Conservation (phyloP, 2,888 invertebrate genomes). For the Choristoneura rosaceana region DNA sequence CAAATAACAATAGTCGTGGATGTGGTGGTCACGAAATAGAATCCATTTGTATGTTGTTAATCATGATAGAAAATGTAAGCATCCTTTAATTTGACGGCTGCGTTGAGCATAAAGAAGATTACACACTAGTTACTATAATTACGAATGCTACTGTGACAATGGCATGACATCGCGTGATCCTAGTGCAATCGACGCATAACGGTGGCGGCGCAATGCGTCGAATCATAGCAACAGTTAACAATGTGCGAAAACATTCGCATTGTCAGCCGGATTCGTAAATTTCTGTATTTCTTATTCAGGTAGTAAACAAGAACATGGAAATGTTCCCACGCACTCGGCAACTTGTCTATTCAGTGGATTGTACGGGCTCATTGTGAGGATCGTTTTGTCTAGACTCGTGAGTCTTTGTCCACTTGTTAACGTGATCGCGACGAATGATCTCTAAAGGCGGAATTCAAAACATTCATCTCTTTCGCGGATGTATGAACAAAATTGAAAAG, state of each 20-base stretch:
- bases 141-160: constrained; percentile 3
- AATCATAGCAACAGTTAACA: constrained; percentile 46
- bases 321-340: constrained; percentile 69
- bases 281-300: constrained; percentile 58
- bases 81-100: too few relatives aligned
- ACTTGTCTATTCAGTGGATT: constrained; percentile 62
- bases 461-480: constrained; percentile 54
- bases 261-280: constrained; percentile 61
- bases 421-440: constrained; percentile 56
- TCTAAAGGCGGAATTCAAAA: constrained; percentile 58
- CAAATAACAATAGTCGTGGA: too few relatives aligned
- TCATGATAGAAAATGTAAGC: too few relatives aligned
- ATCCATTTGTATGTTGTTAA: too few relatives aligned
- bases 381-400: constrained; percentile 66
- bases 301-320: constrained; percentile 59
- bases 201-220: constrained; percentile 48
- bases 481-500: constrained; percentile 40
- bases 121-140: constrained; percentile 25
- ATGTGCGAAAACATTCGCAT: constrained; percentile 59
- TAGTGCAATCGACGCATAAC: constrained; percentile 41
- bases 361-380: constrained; percentile 54
- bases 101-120: constrained; percentile 4
- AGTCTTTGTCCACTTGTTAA: constrained; percentile 67
- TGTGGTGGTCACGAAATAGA: too few relatives aligned
- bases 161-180: constrained; percentile 29